These are phyloP conservation scores for Aphelenchoides avenae DNA, from an alignment of 1,140 invertebrate genomes.

Conservation along the genomic window DNA sequence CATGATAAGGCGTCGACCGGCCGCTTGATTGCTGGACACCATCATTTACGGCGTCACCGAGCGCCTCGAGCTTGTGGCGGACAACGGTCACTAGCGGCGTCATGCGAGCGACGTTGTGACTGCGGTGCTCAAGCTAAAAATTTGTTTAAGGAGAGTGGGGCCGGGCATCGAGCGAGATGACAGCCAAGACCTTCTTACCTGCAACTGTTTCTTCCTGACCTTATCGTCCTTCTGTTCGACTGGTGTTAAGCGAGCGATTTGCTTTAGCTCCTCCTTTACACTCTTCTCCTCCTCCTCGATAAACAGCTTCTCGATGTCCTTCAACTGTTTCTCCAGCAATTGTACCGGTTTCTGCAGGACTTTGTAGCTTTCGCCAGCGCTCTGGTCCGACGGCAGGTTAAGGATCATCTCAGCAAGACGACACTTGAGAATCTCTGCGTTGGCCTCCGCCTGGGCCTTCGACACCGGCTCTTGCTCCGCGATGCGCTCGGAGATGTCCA, in stretches of 20 bases:
- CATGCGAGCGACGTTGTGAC: constrained; percentile 41
- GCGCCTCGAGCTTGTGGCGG: constrained; percentile 38
- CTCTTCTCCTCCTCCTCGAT: constrained; percentile 37
- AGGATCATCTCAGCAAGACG: constrained; percentile 52
- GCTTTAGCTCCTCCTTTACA: constrained; percentile 31
- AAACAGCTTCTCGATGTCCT: constrained; percentile 30
- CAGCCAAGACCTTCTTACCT: too few relatives aligned
- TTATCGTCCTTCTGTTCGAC: too few relatives aligned
- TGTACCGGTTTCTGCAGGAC: constrained; percentile 41
- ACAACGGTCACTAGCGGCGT: constrained; percentile 51
- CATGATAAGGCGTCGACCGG: constrained; percentile 25
- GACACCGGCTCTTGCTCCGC: constrained; percentile 36
- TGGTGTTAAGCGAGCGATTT: constrained; percentile 13
- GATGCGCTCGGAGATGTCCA: constrained; percentile 14
- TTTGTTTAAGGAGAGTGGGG: too few relatives aligned
- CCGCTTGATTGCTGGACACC: constrained; percentile 1
- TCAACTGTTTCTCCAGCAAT: constrained; percentile 34
- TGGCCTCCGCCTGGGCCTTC: constrained; percentile 50
- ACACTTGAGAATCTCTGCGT: constrained; percentile 51
- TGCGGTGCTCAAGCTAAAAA: constrained; percentile 20
- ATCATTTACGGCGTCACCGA: constrained; percentile 31
- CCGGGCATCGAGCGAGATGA: too few relatives aligned
- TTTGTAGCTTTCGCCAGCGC: too few relatives aligned
- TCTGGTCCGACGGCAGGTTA: constrained; percentile 41
- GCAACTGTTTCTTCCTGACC: too few relatives aligned